Conservation (phyloP, 2,888 invertebrate genomes). For the Schizotus pectinicornis region DNA sequence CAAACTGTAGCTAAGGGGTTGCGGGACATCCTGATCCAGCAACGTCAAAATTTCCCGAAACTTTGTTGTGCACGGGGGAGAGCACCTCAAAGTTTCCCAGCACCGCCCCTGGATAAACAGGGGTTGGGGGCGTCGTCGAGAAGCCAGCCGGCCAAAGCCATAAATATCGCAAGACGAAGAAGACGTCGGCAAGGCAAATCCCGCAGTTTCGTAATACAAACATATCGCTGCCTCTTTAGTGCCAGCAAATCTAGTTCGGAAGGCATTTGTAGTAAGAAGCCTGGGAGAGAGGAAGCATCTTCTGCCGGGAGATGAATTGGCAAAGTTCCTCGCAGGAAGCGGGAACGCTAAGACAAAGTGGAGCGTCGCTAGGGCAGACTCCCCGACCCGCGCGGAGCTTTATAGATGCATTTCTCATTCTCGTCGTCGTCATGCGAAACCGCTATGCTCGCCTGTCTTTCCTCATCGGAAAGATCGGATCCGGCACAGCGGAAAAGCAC, state of each 20-base stretch:
- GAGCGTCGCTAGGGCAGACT: constrained; percentile 29
- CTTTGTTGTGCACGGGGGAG: not conserved
- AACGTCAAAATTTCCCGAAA: too few species aligned
- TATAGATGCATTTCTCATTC: constrained; percentile 23
- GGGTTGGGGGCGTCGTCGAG: not conserved
- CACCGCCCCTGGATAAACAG: constrained; percentile 1
- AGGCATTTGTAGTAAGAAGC: constrained; percentile 56
- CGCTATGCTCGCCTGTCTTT: constrained; percentile 3
- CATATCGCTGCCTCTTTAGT: constrained; percentile 55
- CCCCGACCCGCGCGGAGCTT: constrained; percentile 16
- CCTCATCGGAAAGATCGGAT: constrained; percentile 15
- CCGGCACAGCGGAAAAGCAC: constrained; percentile 11
- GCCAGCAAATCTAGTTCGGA: constrained; percentile 57
- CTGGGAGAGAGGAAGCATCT: constrained; percentile 55
- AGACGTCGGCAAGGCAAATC: constrained; percentile 41
- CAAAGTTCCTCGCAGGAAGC: constrained; percentile 55
- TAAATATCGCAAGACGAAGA: constrained; percentile 18
- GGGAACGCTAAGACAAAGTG: constrained; percentile 56
- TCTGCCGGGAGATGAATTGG: constrained; percentile 57
- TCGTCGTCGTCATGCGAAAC: constrained; percentile 14
- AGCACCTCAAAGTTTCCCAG: not conserved
- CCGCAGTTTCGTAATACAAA: constrained; percentile 54
- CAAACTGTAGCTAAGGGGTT: too few species aligned
- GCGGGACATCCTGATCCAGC: too few species aligned
- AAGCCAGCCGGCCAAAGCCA: not conserved